phyloP scores from a whole-genome alignment of 2,888 invertebrate species.

The Leptopilina myrica region DNA sequence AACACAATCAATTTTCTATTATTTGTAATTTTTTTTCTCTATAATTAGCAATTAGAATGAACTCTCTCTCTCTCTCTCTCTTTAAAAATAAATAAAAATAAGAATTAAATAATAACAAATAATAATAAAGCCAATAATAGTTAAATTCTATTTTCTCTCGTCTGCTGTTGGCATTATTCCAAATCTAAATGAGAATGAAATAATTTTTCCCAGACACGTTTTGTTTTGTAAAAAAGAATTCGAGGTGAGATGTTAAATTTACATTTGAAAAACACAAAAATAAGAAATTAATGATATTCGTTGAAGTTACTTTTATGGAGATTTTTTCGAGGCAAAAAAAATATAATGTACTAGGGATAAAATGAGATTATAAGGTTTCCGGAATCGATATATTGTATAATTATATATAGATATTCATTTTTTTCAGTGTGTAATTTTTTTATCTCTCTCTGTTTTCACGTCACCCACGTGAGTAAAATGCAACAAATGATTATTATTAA shows the following conservation, averaged over 20 bases:
- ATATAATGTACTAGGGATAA: neutral
- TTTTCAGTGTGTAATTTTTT: neutral
- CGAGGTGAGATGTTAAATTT: slow-evolving; percentile 2
- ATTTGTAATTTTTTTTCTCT: too few relatives aligned
- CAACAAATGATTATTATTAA: slow-evolving; percentile 10
- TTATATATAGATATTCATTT: neutral
- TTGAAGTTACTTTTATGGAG: neutral
- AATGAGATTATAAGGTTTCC: slow-evolving; percentile 25
- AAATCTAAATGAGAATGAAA: slow-evolving; percentile 3
- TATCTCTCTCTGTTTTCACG: neutral
- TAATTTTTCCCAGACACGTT: neutral
- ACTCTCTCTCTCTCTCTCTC: too few relatives aligned
- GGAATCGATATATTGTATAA: slow-evolving; percentile 16
- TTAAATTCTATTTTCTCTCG: neutral
- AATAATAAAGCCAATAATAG: neutral
- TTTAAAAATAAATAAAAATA: too few relatives aligned
- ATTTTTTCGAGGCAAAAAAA: neutral
- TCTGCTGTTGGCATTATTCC: slow-evolving; percentile 3
- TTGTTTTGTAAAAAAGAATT: neutral
- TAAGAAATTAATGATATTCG: neutral
- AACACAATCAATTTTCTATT: too few relatives aligned
- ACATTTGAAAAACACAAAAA: neutral
- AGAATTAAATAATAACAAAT: neutral
- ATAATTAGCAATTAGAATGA: too few relatives aligned
- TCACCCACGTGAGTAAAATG: slow-evolving; percentile 23